Evolutionary conservation across 2,113 vertebrate genomes (phyloP).

Genomic region (Burhinus bistriatus): DNA sequence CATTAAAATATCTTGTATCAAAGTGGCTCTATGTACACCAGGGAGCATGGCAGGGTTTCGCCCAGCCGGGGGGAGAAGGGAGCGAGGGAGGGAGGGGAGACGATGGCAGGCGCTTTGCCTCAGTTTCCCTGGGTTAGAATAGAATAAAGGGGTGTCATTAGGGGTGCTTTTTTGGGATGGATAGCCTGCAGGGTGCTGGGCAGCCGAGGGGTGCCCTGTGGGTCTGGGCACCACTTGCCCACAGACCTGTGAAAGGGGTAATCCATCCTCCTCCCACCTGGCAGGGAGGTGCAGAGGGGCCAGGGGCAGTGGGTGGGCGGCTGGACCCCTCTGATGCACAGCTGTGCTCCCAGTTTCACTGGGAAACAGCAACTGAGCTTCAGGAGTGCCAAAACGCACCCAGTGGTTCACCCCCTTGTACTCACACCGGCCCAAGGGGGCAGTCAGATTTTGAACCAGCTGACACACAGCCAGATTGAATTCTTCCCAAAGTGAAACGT

Average conservation of each 20-base stretch:
- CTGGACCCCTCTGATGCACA: no score
- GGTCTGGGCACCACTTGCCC: neutral
- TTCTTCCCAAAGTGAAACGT: neutral
- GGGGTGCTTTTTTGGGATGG: neutral
- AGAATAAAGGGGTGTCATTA: neutral
- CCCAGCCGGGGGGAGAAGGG: neutral
- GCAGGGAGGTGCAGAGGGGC: neutral
- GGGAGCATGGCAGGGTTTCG: neutral
- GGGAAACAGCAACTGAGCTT: neutral
- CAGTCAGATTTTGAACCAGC: neutral
- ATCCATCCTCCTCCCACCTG: neutral
- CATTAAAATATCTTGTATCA: neutral
- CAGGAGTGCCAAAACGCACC: neutral
- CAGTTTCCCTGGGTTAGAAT: neutral
- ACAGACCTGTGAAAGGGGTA: neutral
- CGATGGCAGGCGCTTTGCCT: neutral
- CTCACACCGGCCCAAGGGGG: accelerated
- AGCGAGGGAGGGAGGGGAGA: neutral
- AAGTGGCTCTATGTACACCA: neutral
- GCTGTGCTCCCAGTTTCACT: neutral
- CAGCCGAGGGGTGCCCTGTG: accelerated
- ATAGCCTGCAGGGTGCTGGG: neutral
- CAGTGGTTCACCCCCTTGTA: neutral
- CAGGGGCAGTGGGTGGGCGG: no score
- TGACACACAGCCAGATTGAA: accelerated